phyloP scores from a whole-genome alignment of 2,888 invertebrate species.

The Dolichopus griseipennis region DNA sequence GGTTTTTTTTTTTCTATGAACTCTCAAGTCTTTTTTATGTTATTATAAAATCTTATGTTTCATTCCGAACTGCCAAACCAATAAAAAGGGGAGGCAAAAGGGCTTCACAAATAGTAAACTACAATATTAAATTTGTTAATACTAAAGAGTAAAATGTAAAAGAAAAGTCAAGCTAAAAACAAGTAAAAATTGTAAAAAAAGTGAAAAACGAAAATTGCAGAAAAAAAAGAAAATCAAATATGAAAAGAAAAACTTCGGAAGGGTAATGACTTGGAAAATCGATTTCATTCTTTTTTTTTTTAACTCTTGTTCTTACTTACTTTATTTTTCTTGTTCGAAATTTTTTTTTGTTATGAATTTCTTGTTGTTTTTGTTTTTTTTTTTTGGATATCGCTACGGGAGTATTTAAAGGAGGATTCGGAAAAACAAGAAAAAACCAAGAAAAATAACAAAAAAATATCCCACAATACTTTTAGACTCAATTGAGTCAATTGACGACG shows the following conservation, averaged over 20 bases:
- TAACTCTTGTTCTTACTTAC: neutral
- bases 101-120: too few relatives aligned
- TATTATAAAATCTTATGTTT: too few relatives aligned
- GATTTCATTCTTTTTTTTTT: neutral
- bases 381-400: neutral
- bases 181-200: too few relatives aligned
- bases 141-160: too few relatives aligned
- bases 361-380: neutral
- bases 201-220: neutral
- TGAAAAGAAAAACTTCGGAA: neutral
- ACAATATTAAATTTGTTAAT: too few relatives aligned
- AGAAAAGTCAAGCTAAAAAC: too few relatives aligned
- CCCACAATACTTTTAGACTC: conserved; percentile 6
- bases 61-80: too few relatives aligned
- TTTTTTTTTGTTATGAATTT: too few relatives aligned
- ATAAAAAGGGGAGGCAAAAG: too few relatives aligned
- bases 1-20: too few relatives aligned
- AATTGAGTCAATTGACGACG: conserved; percentile 4
- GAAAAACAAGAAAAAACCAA: neutral
- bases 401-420: neutral
- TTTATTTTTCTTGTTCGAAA: neutral
- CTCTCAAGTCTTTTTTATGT: too few relatives aligned
- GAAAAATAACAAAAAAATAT: neutral
- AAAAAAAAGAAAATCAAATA: neutral
- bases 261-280: conserved; percentile 6